Base-by-base conservation (phyloP, 2,797 vertebrate genomes). In the Ptychobarbus kaznakovi region DNA sequence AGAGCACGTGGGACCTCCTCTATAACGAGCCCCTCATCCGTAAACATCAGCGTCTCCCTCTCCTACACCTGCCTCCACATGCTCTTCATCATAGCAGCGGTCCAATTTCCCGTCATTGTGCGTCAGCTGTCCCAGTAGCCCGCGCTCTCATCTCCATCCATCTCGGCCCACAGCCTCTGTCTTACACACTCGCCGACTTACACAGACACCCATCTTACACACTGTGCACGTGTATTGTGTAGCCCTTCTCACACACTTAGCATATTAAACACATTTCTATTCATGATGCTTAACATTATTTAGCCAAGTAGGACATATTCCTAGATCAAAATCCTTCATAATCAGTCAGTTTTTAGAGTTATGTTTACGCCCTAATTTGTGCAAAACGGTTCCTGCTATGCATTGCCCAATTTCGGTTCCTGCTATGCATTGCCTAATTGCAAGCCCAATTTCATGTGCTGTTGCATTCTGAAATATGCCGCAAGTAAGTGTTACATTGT, bases 1-100 rank as follows among this genome's bases (percentile, higher is more conserved):
- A 81, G 38, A 70, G 38, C 80, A 70, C 6, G 56, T 42, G 66
- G 66, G 80, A 82, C 58, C 28, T 63, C 16, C 72, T 66, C 73
- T 68, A 76, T 76, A 82, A 42, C n/a, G 25, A 22, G 74, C 35
- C 69, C 58, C 20, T 83, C 44, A 83, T 69, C 46, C n/a, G 61
- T 77, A 84, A 53, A 84, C 63, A 84, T 77, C 73, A 84, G 78
- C 78, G 1, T 80, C 78, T 66, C 44, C 61, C 78, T 78, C 76
- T 78, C n/a, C n/a, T n/a, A 78, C 40, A 78, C 56, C 72, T 74
- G 32, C 56, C 72, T 75, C 28, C 58, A 83, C 81, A 58, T 75
- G 81, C 42, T 66, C 58, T 74, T 65, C 58, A 75, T 75, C 58
- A 83, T 49, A 83, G 28, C 72, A 75, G 58, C 15, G 9, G 20